Conservation (phyloP, 1,140 invertebrate genomes). For the Akabosia matsudoensis region DNA sequence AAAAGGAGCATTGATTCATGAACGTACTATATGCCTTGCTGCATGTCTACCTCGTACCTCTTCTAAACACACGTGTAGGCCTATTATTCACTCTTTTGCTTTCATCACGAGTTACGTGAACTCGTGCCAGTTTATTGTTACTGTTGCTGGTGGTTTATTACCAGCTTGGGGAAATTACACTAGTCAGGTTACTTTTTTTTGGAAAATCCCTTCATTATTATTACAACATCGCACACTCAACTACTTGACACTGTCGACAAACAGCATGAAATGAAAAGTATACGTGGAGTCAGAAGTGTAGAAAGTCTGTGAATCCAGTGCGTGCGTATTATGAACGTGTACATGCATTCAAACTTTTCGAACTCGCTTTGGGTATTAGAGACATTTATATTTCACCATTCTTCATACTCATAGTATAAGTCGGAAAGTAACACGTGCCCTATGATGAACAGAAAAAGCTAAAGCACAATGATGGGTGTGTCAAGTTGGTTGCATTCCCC, state of each 20-base stretch:
- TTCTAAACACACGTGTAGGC: neutral
- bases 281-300: neutral
- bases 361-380: no score
- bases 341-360: neutral
- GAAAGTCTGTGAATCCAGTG: neutral
- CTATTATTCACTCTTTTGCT: neutral
- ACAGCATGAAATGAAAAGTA: neutral
- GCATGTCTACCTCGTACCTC: neutral
- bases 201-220: conserved; percentile 17
- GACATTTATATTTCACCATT: no score
- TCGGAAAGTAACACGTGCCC: neutral
- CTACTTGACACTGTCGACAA: conserved; percentile 7
- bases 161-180: neutral
- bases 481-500: conserved; percentile 4
- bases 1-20: neutral
- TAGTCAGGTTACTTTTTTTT: neutral
- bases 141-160: neutral
- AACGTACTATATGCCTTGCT: neutral
- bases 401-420: neutral
- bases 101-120: neutral
- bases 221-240: conserved; percentile 9
- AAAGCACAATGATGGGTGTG: conserved; percentile 8
- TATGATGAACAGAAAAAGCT: neutral
- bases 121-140: neutral
- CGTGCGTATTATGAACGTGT: no score